Evolutionary conservation across 2,888 invertebrate genomes (phyloP).

Genomic region (Ochropacha duplaris): DNA sequence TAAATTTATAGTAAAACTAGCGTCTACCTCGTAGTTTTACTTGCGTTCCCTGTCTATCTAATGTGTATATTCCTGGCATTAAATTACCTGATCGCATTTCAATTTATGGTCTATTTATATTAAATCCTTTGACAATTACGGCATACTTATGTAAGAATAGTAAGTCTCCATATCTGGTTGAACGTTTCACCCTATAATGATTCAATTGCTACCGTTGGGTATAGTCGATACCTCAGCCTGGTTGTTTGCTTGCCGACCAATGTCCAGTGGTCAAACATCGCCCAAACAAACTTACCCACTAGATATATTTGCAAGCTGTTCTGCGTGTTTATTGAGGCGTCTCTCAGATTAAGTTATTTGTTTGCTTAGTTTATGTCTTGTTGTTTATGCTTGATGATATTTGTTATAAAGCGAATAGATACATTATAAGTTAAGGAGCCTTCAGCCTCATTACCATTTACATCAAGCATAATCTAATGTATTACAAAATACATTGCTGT

Average conservation of each 20-base stretch:
- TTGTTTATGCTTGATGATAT: no score
- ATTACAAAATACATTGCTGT: no score
- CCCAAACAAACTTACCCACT: conserved; percentile 13
- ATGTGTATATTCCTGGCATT: no score
- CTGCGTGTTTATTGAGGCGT: conserved; percentile 35
- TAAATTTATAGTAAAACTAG: no score
- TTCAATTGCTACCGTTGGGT: not conserved
- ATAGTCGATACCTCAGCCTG: not conserved
- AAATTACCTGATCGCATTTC: no score
- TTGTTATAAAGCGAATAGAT: no score
- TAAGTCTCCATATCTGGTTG: not conserved
- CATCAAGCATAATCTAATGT: no score
- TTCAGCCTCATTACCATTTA: not conserved
- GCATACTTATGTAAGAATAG: no score
- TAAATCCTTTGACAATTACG: no score
- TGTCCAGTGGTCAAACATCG: conserved; percentile 12
- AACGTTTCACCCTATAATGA: not conserved
- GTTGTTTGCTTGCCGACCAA: conserved; percentile 11
- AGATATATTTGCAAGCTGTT: conserved; percentile 41
- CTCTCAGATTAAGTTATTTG: conserved; percentile 32
- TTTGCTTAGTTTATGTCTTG: not conserved
- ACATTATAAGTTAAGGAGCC: not conserved
- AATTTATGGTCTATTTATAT: no score
- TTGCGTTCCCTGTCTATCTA: no score
- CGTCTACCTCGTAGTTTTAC: no score